Evolutionary conservation across 2,888 invertebrate genomes (phyloP), one percentile per base, ranked within the genome.

Genomic region (Acronicta psi): DNA sequence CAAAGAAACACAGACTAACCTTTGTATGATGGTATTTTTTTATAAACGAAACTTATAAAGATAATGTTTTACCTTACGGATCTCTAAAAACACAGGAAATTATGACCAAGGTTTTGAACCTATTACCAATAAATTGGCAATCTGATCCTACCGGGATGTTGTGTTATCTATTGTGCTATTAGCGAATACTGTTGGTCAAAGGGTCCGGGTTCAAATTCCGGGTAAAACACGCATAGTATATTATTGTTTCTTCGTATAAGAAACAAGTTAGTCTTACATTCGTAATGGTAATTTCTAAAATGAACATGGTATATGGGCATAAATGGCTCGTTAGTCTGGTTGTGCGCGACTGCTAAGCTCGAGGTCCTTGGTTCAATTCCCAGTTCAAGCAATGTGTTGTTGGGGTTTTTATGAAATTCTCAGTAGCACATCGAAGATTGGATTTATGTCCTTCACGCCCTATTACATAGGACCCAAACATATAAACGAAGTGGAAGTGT

Each of bases 141-240:
- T 78, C 62, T 61, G 78, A 76, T 77, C 75, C 75, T 55, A 77
- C 75, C 73, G 64, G 78, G 76, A 75, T 72, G 66, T 66, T 40
- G 61, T 14, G 14, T 16, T 66, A 75, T 77, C 75, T 77, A 75
- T 68, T 75, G 61, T 75, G 75, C 74, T 70, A 74, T 74, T 73
- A 75, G 62, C 56, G 36, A 51, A 40, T 25, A 40, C 29, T 62
- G 55, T 53, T 75, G 78, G 67, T 75, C 76, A 75, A 69, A 75
- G 64, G 74, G 64, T 63, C 64, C 23, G 20, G 54, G 78, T 77
- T 77, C 76, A 69, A 59, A 72, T 77, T 78, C 75, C 76, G 51
- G 43, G 44, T 62, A 49, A 62, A 58, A 62, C 69, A 67, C 38
- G 56, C 60, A 45, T 51, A 34, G 5, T 60, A 63, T 57, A 70